Conservation (phyloP, 2,797 vertebrate species). For the Coluber constrictor region DNA sequence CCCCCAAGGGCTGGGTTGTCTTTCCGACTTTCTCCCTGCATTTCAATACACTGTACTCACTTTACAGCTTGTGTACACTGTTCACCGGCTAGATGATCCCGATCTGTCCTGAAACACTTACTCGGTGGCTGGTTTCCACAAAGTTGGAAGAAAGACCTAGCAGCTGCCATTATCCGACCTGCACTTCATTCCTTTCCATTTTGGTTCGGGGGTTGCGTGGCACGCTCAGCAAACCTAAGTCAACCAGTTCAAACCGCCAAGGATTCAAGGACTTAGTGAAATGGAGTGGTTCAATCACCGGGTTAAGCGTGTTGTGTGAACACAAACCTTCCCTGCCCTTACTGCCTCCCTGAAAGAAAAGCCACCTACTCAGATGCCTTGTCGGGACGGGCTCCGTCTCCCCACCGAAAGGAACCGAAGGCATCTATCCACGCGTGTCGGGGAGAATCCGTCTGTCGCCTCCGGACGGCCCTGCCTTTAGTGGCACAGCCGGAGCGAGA, state of each 20-base stretch:
- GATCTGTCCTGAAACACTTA: not conserved
- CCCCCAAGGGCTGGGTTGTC: not conserved
- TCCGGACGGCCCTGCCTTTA: not conserved
- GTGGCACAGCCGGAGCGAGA: not conserved
- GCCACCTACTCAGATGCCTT: not conserved
- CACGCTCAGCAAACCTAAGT: not conserved
- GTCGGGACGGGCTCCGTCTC: not conserved
- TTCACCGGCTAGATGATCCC: not conserved
- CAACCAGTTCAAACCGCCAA: not conserved
- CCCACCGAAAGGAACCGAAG: not conserved
- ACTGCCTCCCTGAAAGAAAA: not conserved
- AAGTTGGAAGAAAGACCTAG: not conserved
- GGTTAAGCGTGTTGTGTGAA: not conserved
- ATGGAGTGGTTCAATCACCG: not conserved
- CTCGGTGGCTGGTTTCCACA: not conserved
- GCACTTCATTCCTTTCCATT: not conserved
- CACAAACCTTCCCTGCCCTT: not conserved
- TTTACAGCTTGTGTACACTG: too few relatives aligned
- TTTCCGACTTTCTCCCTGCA: not conserved
- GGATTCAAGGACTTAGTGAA: not conserved
- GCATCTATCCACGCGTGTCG: not conserved
- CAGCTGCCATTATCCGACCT: not conserved
- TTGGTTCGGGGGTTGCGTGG: not conserved
- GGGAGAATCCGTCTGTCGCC: not conserved
- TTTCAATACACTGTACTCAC: not conserved